These are phyloP conservation scores for Imbricaverruca yamaguchii DNA, from an alignment of 2,888 invertebrate genomes.

Conservation along the genomic window DNA sequence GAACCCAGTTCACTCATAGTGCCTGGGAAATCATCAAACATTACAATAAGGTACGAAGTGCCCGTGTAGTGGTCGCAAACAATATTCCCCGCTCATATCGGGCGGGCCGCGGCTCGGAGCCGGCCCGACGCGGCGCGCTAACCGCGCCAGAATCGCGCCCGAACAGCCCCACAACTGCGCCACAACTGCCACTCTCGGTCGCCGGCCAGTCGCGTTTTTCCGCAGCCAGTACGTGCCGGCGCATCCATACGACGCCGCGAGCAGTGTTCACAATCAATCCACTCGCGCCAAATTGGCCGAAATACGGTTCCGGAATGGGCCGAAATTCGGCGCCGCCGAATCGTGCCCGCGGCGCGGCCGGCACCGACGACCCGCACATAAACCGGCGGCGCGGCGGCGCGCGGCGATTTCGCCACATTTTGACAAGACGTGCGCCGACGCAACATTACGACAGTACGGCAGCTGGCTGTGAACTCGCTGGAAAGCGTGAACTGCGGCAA, in stretches of 20 bases:
- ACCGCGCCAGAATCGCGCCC: background rate
- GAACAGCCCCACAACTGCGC: background rate
- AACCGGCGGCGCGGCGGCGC: background rate
- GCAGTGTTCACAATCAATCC: slow-evolving; percentile 15
- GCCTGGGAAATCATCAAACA: too few relatives aligned
- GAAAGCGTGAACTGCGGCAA: too few relatives aligned
- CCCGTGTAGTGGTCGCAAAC: too few relatives aligned
- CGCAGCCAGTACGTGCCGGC: background rate
- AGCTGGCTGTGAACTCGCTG: too few relatives aligned
- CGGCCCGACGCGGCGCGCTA: background rate
- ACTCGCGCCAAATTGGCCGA: background rate
- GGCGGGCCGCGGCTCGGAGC: too few relatives aligned
- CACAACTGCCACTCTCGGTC: background rate
- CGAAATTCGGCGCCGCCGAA: background rate
- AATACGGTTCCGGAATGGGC: background rate
- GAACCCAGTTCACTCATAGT: too few relatives aligned
- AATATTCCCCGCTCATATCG: too few relatives aligned
- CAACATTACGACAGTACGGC: too few relatives aligned
- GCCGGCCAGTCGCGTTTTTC: slow-evolving; percentile 12
- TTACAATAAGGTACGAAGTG: too few relatives aligned
- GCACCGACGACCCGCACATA: background rate
- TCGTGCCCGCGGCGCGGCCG: background rate
- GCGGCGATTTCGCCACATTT: background rate
- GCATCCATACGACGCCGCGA: slow-evolving; percentile 6
- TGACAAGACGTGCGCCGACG: background rate